Evolutionary conservation across 2,113 vertebrate genomes (phyloP).

Genomic region (Prinia subflava): DNA sequence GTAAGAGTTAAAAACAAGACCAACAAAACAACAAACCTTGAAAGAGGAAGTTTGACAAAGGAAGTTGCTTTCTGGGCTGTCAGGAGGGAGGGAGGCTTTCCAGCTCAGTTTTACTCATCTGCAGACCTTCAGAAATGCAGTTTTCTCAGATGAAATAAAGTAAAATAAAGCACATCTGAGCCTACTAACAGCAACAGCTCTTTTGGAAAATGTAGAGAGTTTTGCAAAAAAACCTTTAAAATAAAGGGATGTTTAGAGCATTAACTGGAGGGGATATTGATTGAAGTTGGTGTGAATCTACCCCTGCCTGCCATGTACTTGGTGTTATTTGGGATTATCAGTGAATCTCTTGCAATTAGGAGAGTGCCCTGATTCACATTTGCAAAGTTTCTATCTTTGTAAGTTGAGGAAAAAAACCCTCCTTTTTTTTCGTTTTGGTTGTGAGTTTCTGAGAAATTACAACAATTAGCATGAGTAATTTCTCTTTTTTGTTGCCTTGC

Average conservation of each 20-base stretch:
- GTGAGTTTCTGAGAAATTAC: neutral
- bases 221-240: neutral
- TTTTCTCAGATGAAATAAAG: neutral
- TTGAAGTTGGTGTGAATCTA: neutral
- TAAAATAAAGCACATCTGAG: neutral
- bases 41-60: constrained; percentile 62
- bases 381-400: neutral
- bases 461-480: neutral
- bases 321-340: neutral
- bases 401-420: neutral
- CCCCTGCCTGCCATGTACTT: neutral
- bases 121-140: neutral
- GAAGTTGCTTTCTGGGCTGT: constrained; percentile 42
- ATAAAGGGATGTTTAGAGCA: neutral
- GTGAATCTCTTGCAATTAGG: neutral
- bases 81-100: neutral
- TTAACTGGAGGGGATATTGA: neutral
- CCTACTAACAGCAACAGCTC: neutral
- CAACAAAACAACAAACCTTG: neutral
- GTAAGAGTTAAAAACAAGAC: neutral
- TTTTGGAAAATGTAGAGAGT: neutral
- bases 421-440: neutral
- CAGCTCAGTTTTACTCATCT: neutral
- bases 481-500: neutral
- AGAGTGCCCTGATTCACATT: neutral